A percentile compares a stretch with the other conserved stretches of the same genome.
Conservation (phyloP, 1,140 invertebrate genomes). For the Drosophila prosaltans region DNA sequence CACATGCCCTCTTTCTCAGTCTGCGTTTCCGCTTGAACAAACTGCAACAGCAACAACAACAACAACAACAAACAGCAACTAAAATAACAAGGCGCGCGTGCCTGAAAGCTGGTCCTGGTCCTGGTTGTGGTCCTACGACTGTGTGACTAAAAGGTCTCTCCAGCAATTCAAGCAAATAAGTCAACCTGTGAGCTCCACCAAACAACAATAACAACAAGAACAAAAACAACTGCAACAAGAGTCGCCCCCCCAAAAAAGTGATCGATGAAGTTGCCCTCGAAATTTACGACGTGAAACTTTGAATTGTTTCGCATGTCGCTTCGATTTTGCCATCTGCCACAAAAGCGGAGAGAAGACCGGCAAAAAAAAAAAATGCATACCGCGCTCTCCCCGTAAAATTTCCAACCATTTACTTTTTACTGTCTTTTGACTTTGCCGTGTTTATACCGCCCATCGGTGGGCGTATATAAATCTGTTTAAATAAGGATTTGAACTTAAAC, state of each 20-base stretch:
- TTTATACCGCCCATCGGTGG: not conserved
- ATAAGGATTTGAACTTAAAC: not conserved
- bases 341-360: constrained; percentile 29
- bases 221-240: constrained; percentile 32
- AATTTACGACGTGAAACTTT: constrained; percentile 83
- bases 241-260: constrained; percentile 62
- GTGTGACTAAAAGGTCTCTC: constrained; percentile 20
- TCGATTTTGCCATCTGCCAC: constrained; percentile 70
- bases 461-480: not conserved
- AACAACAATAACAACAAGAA: constrained; percentile 32
- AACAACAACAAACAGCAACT: constrained; percentile 37
- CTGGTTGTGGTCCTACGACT: constrained; percentile 7
- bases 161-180: constrained; percentile 70
- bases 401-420: constrained; percentile 1
- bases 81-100: constrained; percentile 70
- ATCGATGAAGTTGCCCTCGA: constrained; percentile 79
- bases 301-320: constrained; percentile 81
- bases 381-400: not conserved
- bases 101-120: constrained; percentile 38
- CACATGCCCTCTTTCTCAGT: constrained; percentile 61
- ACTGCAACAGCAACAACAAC: constrained; percentile 52
- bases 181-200: constrained; percentile 62
- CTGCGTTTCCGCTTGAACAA: constrained; percentile 70
- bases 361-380: not conserved
- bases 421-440: not conserved